Evolutionary conservation across 2,113 vertebrate species (phyloP).

Genomic region (Sebastes schlegelii): DNA sequence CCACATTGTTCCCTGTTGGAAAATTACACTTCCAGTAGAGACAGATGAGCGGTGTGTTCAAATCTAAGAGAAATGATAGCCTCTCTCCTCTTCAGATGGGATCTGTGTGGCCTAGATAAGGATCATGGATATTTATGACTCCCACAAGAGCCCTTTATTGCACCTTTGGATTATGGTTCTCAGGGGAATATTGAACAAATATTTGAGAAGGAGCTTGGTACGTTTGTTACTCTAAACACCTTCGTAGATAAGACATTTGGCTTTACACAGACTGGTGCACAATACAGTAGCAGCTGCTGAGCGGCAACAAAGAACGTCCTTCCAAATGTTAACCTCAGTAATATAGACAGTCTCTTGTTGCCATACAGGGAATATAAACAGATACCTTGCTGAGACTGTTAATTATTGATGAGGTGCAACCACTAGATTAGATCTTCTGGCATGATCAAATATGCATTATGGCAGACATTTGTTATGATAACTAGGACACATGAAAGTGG

Average conservation of each 20-base stretch:
- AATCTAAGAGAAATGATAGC: slow-evolving; percentile 42
- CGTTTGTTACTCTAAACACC: slow-evolving; percentile 23
- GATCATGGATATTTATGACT: slow-evolving; percentile 62
- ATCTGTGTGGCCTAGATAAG: slow-evolving; percentile 48
- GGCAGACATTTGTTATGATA: slow-evolving; percentile 40
- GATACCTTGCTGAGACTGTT: slow-evolving; percentile 38
- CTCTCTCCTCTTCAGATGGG: slow-evolving; percentile 29
- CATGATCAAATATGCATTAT: slow-evolving; percentile 63
- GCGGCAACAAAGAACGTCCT: slow-evolving; percentile 8
- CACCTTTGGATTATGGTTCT: slow-evolving; percentile 42
- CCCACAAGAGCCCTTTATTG: slow-evolving; percentile 41
- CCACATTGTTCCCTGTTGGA: slow-evolving; percentile 36
- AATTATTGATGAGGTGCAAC: slow-evolving; percentile 51
- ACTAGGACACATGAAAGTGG: slow-evolving; percentile 45
- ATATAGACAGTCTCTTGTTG: slow-evolving; percentile 22
- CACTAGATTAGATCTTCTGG: slow-evolving; percentile 38
- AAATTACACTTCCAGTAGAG: slow-evolving; percentile 50
- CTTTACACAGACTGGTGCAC: background rate
- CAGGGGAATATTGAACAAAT: slow-evolving; percentile 55
- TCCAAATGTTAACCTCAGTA: background rate
- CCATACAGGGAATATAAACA: slow-evolving; percentile 37
- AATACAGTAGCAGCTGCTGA: background rate
- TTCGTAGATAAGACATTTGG: slow-evolving; percentile 14
- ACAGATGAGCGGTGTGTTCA: slow-evolving; percentile 41
- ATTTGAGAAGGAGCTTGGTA: slow-evolving; percentile 32